Conservation (phyloP, 2,113 vertebrate species). For the Tiliqua scincoides region DNA sequence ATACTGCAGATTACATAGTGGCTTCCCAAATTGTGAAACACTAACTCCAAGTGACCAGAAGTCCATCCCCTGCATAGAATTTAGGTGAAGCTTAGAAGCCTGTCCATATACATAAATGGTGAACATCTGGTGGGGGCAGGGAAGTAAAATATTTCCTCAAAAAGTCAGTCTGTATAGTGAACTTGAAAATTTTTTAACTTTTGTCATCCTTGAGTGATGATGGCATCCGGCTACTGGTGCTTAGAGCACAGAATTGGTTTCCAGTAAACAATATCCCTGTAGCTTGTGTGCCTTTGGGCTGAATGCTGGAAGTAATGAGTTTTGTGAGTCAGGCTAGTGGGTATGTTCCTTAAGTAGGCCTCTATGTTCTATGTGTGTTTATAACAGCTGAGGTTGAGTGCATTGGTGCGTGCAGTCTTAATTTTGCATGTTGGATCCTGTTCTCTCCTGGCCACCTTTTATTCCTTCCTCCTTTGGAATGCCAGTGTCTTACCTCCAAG, state of each 20-base stretch:
- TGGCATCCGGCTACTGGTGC: no score
- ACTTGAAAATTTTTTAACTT: no score
- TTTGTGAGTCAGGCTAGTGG: background rate
- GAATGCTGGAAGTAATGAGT: background rate
- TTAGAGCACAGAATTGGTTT: background rate
- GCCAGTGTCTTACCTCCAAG: background rate
- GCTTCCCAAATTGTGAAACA: background rate
- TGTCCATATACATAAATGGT: background rate
- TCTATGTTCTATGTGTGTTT: background rate
- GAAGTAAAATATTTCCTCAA: background rate
- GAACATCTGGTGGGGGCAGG: background rate
- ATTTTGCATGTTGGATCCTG: conserved; percentile 16
- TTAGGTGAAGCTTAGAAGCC: background rate
- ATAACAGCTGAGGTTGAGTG: background rate
- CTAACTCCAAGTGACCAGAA: background rate
- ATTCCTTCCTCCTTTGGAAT: conserved; percentile 51
- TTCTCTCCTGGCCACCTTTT: conserved; percentile 20
- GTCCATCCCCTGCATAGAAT: background rate
- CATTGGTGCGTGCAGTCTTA: background rate
- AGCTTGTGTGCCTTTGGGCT: background rate
- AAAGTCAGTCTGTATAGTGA: no score
- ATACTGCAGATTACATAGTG: no score
- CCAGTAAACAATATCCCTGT: no score
- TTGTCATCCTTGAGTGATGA: background rate
- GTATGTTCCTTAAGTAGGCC: background rate